phyloP scores from a whole-genome alignment of 2,888 invertebrate species.

The Ganaspis brasiliensis region DNA sequence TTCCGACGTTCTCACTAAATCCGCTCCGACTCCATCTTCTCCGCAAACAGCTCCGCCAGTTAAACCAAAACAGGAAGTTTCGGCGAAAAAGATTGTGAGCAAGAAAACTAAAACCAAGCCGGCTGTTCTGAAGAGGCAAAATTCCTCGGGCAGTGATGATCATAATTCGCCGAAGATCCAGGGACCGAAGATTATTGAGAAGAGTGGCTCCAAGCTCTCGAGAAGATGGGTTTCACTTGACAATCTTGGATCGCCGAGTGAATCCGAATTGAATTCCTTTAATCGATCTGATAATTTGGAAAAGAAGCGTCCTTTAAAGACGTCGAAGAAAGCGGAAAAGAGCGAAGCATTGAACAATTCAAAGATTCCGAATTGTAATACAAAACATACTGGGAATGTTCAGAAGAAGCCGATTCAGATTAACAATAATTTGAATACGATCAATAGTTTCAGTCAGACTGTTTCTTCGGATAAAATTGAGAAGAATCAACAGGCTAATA shows the following conservation, averaged over 20 bases:
- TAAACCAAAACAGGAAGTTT: slow-evolving; percentile 78
- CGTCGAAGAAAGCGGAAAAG: slow-evolving; percentile 72
- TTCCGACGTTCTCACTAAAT: slow-evolving; percentile 91
- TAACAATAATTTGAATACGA: slow-evolving; percentile 74
- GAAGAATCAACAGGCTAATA: slow-evolving; percentile 80
- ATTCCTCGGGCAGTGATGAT: slow-evolving; percentile 83
- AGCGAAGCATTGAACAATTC: slow-evolving; percentile 79
- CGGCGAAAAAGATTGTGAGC: slow-evolving; percentile 78
- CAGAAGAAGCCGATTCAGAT: slow-evolving; percentile 75
- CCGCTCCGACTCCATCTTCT: slow-evolving; percentile 79
- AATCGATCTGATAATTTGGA: slow-evolving; percentile 75
- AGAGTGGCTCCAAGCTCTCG: slow-evolving; percentile 79
- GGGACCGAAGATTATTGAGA: slow-evolving; percentile 75
- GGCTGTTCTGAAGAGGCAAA: slow-evolving; percentile 81
- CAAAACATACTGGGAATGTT: slow-evolving; percentile 67
- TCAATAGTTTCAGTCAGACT: slow-evolving; percentile 73
- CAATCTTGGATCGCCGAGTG: slow-evolving; percentile 73
- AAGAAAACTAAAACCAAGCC: slow-evolving; percentile 79
- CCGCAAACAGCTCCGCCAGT: slow-evolving; percentile 70
- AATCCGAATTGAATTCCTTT: slow-evolving; percentile 72
- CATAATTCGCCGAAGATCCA: slow-evolving; percentile 78
- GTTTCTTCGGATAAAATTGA: slow-evolving; percentile 73
- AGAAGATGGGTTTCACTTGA: slow-evolving; percentile 81
- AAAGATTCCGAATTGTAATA: slow-evolving; percentile 77
- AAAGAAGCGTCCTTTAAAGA: slow-evolving; percentile 71